These are phyloP conservation scores for Huso huso DNA, from an alignment of 2,797 vertebrate species.

Conservation along the genomic window DNA sequence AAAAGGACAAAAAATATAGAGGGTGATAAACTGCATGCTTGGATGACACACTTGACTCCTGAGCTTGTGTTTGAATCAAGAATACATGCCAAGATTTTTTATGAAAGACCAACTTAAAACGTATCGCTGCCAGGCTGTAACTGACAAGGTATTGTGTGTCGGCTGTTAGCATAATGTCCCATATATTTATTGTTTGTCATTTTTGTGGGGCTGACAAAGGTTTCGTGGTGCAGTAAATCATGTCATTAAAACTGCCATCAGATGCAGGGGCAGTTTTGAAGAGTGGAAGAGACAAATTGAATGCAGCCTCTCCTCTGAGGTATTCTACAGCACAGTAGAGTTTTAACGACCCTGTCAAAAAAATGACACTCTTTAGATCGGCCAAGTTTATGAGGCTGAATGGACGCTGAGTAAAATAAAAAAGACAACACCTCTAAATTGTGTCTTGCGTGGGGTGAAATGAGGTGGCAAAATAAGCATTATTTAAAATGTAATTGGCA, in stretches of 20 bases:
- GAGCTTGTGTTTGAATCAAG: slow-evolving; percentile 62
- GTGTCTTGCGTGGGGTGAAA: too few species aligned
- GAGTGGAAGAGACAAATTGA: slow-evolving; percentile 37
- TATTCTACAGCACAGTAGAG: slow-evolving; percentile 54
- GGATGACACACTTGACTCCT: slow-evolving; percentile 72
- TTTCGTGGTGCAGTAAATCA: slow-evolving; percentile 70
- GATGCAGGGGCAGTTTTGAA: slow-evolving; percentile 58
- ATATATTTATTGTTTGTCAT: slow-evolving; percentile 86
- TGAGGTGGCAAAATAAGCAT: too few species aligned
- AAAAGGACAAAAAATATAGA: slow-evolving; percentile 78
- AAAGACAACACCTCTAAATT: too few species aligned
- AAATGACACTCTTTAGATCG: slow-evolving; percentile 47
- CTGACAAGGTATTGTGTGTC: slow-evolving; percentile 69
- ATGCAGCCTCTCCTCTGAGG: slow-evolving; percentile 65
- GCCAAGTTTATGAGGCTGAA: slow-evolving; percentile 50
- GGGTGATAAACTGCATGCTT: slow-evolving; percentile 69
- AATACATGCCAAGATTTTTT: slow-evolving; percentile 59
- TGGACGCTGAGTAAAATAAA: too few species aligned
- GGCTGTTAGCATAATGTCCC: slow-evolving; percentile 62
- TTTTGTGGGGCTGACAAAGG: slow-evolving; percentile 69
- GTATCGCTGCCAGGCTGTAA: slow-evolving; percentile 68
- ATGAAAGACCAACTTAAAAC: slow-evolving; percentile 79
- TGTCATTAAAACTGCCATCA: slow-evolving; percentile 71
- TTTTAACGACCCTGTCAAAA: slow-evolving; percentile 67
- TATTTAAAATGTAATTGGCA: too few species aligned